A percentile compares a stretch with the other conserved stretches of the same genome.
phyloP scores from a whole-genome alignment of 2,113 vertebrate genomes.

The Meriones unguiculatus region DNA sequence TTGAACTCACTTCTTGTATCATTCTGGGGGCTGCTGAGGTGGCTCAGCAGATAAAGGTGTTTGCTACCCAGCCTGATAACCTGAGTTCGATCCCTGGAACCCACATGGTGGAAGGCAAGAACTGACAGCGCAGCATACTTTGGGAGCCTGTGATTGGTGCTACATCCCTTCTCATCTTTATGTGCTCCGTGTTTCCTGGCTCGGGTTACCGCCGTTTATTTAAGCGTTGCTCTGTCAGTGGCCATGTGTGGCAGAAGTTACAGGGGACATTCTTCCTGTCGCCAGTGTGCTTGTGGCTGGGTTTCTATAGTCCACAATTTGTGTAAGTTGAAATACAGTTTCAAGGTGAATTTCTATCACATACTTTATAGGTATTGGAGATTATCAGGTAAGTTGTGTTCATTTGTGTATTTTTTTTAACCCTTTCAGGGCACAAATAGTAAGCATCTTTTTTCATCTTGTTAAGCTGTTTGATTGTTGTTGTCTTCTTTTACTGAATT shows the following conservation, averaged over 20 bases:
- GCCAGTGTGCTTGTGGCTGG: background rate
- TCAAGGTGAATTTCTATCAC: background rate
- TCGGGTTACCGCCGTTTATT: background rate
- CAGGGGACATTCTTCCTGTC: background rate
- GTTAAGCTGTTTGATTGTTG: background rate
- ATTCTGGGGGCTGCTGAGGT: background rate
- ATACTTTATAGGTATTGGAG: background rate
- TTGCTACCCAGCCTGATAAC: background rate
- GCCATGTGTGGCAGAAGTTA: background rate
- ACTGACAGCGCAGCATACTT: rapidly evolving
- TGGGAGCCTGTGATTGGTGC: background rate
- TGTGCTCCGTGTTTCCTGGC: background rate
- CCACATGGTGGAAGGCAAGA: background rate
- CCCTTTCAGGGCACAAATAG: background rate
- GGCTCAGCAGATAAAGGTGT: background rate
- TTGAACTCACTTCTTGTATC: background rate
- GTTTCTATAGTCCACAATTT: background rate
- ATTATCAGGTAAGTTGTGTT: background rate
- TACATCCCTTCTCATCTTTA: background rate
- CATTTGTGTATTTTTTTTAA: background rate
- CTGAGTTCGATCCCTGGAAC: background rate
- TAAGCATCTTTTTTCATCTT: background rate
- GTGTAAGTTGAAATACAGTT: background rate
- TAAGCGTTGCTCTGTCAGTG: background rate
- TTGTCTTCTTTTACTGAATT: background rate